These are phyloP conservation scores for Scotopteryx bipunctaria DNA, from an alignment of 2,888 invertebrate species.

Conservation along the genomic window DNA sequence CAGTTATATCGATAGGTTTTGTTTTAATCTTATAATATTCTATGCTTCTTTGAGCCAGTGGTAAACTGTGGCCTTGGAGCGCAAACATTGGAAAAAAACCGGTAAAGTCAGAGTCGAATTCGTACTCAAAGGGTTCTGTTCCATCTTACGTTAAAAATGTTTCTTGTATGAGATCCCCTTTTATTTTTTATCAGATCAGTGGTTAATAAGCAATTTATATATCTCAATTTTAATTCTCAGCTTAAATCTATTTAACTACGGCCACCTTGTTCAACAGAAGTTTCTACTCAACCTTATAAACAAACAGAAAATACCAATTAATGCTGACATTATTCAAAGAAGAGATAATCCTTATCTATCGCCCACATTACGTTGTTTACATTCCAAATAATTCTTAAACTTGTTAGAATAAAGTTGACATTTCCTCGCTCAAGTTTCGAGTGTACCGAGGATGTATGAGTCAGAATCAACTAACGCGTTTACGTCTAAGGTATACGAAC, in stretches of 20 bases:
- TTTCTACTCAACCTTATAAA: conserved; percentile 16
- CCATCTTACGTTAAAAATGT: too few species aligned
- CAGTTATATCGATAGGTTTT: conserved; percentile 1
- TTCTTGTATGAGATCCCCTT: too few species aligned
- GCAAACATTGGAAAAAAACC: too few species aligned
- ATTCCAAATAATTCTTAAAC: conserved; percentile 33
- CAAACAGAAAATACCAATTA: conserved; percentile 30
- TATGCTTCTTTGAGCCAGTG: too few species aligned
- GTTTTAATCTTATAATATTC: background rate
- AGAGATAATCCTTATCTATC: conserved; percentile 64
- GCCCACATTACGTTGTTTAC: conserved; percentile 52
- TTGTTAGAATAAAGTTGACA: conserved; percentile 48
- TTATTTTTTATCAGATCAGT: too few species aligned
- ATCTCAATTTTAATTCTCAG: background rate
- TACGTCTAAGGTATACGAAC: conserved; percentile 55
- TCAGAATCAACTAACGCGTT: conserved; percentile 55
- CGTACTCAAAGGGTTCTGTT: too few species aligned
- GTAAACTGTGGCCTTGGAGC: too few species aligned
- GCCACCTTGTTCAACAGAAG: background rate
- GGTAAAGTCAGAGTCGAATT: too few species aligned
- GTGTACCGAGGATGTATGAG: conserved; percentile 48
- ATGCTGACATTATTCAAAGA: conserved; percentile 35
- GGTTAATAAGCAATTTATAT: too few species aligned
- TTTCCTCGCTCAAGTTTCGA: conserved; percentile 33
- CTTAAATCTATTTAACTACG: background rate